Conservation (phyloP, 1,140 invertebrate species). For the Hypsibius dujardini region DNA sequence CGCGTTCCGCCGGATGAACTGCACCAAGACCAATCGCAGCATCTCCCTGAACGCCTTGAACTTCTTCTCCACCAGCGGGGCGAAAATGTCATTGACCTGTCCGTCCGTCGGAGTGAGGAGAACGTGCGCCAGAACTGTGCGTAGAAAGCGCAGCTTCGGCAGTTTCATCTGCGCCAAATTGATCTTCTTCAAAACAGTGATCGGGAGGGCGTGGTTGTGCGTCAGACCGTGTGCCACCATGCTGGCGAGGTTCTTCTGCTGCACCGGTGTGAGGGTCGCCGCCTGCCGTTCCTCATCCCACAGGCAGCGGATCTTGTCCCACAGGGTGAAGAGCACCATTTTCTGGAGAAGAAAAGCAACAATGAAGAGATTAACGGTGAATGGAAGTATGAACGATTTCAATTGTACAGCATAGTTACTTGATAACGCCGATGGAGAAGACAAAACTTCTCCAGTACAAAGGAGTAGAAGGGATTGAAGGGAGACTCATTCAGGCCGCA, state of each 20-base stretch:
- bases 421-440: conserved; percentile 25
- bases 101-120: conserved; percentile 44
- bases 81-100: conserved; percentile 44
- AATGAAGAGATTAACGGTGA: conserved; percentile 21
- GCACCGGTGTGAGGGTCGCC: conserved; percentile 40
- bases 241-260: conserved; percentile 55
- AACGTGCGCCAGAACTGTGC: conserved; percentile 49
- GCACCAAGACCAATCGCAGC: conserved; percentile 54
- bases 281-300: conserved; percentile 84
- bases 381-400: conserved; percentile 21
- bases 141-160: conserved; percentile 46
- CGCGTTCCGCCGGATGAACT: conserved; percentile 50
- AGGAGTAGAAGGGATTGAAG: conserved; percentile 74
- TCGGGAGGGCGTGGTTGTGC: conserved; percentile 50
- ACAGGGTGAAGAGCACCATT: conserved; percentile 39
- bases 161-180: conserved; percentile 59
- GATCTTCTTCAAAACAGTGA: conserved; percentile 70
- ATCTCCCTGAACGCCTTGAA: conserved; percentile 54
- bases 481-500: conserved; percentile 66
- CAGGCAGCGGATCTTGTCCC: conserved; percentile 63
- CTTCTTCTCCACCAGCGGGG: conserved; percentile 42
- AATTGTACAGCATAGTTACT: conserved; percentile 17
- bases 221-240: conserved; percentile 58
- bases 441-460: conserved; percentile 63
- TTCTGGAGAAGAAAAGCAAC: conserved; percentile 42